A percentile compares a stretch with the other conserved stretches of the same genome.
Evolutionary conservation across 2,888 invertebrate genomes (phyloP).

Genomic region (Sarcophaga caerulescens): DNA sequence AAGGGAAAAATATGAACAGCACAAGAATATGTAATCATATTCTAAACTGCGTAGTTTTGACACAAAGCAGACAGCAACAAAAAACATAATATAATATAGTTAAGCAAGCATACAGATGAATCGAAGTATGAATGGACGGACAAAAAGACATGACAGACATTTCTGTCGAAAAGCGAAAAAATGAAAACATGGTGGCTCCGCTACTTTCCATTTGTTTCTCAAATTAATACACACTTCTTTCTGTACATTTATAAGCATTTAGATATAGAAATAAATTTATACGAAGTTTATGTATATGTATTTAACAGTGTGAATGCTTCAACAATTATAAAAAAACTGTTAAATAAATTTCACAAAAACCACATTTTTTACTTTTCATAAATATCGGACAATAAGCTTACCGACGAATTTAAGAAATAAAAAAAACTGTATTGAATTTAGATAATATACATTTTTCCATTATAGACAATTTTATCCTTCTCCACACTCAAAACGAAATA

Average conservation of each 20-base stretch:
- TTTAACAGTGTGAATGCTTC: neutral
- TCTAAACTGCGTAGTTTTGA: conserved; percentile 51
- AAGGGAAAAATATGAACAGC: neutral
- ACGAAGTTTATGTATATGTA: neutral
- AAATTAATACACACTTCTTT: neutral
- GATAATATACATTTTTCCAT: neutral
- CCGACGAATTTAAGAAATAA: neutral
- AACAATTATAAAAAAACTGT: neutral
- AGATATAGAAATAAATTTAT: neutral
- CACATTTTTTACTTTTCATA: neutral
- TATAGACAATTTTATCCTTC: conserved; percentile 24
- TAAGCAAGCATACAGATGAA: neutral
- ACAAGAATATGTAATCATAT: conserved; percentile 18
- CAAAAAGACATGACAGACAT: conserved; percentile 11
- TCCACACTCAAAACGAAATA: neutral
- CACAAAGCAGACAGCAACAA: conserved; percentile 24
- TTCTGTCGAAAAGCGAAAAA: neutral
- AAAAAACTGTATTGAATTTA: neutral
- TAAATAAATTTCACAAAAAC: neutral
- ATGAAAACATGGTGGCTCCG: conserved; percentile 30
- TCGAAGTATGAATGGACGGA: neutral
- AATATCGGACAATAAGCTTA: no score
- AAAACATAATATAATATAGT: conserved; percentile 34
- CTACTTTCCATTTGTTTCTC: neutral
- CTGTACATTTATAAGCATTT: no score